These are phyloP conservation scores for Coluber constrictor DNA, from an alignment of 2,797 vertebrate species.

Conservation along the genomic window DNA sequence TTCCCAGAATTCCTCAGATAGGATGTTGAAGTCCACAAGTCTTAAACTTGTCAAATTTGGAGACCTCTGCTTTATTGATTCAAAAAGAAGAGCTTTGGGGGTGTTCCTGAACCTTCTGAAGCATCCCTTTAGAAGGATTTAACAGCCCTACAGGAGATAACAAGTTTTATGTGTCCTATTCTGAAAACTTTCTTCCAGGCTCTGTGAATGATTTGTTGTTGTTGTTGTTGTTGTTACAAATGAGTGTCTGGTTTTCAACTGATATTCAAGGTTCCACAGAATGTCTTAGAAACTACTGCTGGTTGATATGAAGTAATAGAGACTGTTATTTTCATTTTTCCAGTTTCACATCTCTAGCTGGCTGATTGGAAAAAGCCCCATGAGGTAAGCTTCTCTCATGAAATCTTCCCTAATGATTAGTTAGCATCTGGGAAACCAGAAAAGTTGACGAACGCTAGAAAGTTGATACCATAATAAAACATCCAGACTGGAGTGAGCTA, in stretches of 20 bases:
- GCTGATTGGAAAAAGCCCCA: neutral
- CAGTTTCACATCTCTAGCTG: neutral
- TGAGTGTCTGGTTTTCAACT: neutral
- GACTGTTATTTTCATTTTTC: neutral
- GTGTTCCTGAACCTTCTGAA: neutral
- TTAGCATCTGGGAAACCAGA: neutral
- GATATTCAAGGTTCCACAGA: neutral
- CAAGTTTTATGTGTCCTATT: neutral
- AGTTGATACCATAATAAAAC: neutral
- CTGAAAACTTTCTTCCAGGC: neutral
- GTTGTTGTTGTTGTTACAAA: neutral
- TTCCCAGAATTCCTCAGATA: neutral
- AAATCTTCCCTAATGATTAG: neutral
- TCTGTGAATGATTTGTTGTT: neutral
- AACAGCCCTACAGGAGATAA: neutral
- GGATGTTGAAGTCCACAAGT: neutral
- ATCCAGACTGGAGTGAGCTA: neutral
- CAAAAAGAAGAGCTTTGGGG: neutral
- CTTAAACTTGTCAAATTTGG: neutral
- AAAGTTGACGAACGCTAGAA: neutral
- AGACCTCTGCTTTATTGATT: neutral
- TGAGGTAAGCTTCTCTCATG: neutral
- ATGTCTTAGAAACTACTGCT: neutral
- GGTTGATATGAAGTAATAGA: neutral
- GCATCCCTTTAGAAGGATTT: neutral